Evolutionary conservation across 92 coral and sea anemone species (phyloP).

Genomic region (Paramuricea clavata): DNA sequence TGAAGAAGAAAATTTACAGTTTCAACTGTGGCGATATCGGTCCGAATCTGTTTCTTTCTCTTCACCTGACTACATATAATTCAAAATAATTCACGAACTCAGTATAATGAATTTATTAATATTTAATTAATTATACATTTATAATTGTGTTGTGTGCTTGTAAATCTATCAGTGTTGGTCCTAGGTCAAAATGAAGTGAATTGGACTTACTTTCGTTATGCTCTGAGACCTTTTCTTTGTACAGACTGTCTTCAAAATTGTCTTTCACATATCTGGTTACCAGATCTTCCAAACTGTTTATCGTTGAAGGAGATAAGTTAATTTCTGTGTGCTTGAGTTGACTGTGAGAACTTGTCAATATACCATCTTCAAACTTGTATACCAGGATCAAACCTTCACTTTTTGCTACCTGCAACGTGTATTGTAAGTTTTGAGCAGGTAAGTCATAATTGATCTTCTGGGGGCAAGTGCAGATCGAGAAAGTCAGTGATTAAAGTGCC

Average conservation of each 20-base stretch:
- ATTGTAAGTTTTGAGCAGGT: background rate
- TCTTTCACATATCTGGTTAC: background rate
- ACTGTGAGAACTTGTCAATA: slow-evolving; percentile 32
- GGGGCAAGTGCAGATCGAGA: too few relatives aligned
- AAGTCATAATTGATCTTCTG: too few relatives aligned
- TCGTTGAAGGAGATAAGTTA: slow-evolving; percentile 3
- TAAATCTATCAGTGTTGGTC: too few relatives aligned
- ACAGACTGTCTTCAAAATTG: background rate
- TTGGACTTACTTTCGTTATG: background rate
- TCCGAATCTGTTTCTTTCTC: too few relatives aligned
- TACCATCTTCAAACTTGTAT: slow-evolving; percentile 47
- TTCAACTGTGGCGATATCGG: too few relatives aligned
- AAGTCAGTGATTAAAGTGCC: too few relatives aligned
- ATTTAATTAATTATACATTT: too few relatives aligned
- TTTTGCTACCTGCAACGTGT: slow-evolving; percentile 19
- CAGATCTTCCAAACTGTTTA: slow-evolving; percentile 12
- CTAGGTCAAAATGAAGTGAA: background rate
- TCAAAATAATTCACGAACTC: too few relatives aligned
- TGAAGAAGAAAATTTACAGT: too few relatives aligned
- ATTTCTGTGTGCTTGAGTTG: slow-evolving; percentile 39
- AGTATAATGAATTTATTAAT: too few relatives aligned
- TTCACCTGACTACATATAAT: too few relatives aligned
- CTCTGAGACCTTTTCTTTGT: background rate
- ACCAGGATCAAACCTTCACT: slow-evolving; percentile 41
- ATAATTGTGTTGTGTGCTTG: too few relatives aligned